These are phyloP conservation scores for Poecile atricapillus DNA, from an alignment of 2,113 vertebrate genomes.

Conservation along the genomic window DNA sequence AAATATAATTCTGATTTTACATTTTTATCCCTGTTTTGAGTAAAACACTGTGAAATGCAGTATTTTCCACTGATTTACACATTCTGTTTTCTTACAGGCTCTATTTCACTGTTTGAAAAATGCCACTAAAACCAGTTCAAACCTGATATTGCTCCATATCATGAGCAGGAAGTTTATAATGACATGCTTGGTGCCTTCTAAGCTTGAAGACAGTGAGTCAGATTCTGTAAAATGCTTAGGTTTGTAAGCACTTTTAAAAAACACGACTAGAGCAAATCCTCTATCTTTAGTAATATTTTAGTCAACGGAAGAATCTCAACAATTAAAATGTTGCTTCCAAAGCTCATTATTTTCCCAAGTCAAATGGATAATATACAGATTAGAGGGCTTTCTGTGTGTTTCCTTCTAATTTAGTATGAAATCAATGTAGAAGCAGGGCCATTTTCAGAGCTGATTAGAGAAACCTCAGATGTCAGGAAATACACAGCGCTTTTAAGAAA, in stretches of 20 bases:
- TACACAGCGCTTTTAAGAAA: conserved; percentile 5
- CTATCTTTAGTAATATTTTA: conserved; percentile 9
- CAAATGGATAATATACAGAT: not conserved
- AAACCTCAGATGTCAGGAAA: not conserved
- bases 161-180: not conserved
- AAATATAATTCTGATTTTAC: not conserved
- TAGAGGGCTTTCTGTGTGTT: not conserved
- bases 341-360: not conserved
- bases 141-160: not conserved
- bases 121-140: not conserved
- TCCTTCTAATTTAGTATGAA: not conserved
- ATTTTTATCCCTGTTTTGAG: not conserved
- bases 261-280: not conserved
- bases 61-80: not conserved
- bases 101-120: not conserved
- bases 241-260: not conserved
- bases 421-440: not conserved
- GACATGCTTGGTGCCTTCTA: not conserved
- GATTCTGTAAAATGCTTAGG: not conserved
- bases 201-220: not conserved
- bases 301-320: not conserved
- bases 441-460: conserved; percentile 35
- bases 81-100: not conserved
- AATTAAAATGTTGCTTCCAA: not conserved
- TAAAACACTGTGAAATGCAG: not conserved